Base-by-base conservation (phyloP, 2,113 vertebrate genomes). In the Pelmatolapia mariae region DNA sequence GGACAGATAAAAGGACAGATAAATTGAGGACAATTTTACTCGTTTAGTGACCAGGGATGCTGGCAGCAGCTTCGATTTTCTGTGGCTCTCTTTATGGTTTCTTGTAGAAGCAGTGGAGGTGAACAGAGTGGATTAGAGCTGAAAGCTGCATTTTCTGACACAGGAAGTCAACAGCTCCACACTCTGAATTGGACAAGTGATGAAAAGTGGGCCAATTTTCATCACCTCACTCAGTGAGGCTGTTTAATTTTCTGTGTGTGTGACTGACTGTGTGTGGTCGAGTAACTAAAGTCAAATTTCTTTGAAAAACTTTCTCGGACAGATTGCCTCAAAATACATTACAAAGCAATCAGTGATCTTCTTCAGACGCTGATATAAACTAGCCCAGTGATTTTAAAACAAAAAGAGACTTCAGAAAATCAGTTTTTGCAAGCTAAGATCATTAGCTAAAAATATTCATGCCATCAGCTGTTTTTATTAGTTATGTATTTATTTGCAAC, bases 121-220 rank as follows among this genome's bases (percentile, higher is more conserved):
- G 90, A 93, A 86, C 80, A 26, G 59, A 88, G 66, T 68, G 73
- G 86, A 88, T 91, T 78, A 80, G 66, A 80, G 57, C 63, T 59
- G 80, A 87, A 82, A 86, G 81, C 43, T 80, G 78, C 83, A 57
- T 90, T 90, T 89, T 84, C 83, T 78, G 89, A 80, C 68, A 47
- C 47, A 50, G 76, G 86, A 87, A 88, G 80, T 89, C 86, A 88
- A 89, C 89, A 87, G 29, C 68, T 52, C 16, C 19, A 9, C 71
- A 71, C 38, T 15, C 38, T 36, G 82, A 80, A 81, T 85, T 38
- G 85, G 78, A 88, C 88, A 90, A 89, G 87, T 90, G 86, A 89
- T 86, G 85, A 87, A 89, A 90, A 89, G 83, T 85, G 81, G 83
- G 61, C 8, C 87, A 83, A 86, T 89, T 89, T 89, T 53, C 81